Conservation (phyloP, 2,797 vertebrate genomes). For the Valencia hispanica region DNA sequence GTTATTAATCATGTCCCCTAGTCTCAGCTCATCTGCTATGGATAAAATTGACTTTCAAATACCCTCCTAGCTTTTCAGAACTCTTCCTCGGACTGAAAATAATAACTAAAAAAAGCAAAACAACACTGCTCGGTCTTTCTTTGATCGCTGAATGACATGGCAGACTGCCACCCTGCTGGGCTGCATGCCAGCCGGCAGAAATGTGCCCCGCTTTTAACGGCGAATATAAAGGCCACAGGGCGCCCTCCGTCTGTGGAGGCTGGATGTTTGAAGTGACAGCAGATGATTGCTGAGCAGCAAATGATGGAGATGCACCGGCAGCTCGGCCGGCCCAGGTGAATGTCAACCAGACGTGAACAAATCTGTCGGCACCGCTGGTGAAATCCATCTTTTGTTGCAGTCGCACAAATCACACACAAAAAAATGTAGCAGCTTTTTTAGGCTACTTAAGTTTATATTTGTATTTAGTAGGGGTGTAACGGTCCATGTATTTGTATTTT, state of each 20-base stretch:
- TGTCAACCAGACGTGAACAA: background rate
- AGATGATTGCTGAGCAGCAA: conserved; percentile 7
- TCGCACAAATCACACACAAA: background rate
- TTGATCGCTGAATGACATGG: conserved; percentile 31
- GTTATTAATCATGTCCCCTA: conserved; percentile 40
- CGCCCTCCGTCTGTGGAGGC: conserved; percentile 8
- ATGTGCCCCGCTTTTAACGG: conserved; percentile 39
- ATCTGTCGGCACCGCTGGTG: background rate
- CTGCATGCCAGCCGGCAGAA: conserved; percentile 22
- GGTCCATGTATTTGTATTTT: too few relatives aligned
- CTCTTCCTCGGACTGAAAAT: conserved; percentile 32
- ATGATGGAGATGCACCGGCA: conserved; percentile 20
- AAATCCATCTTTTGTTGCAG: background rate
- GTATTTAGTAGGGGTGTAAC: too few relatives aligned
- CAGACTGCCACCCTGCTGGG: conserved; percentile 29
- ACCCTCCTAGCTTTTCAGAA: conserved; percentile 37
- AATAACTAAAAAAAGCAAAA: too few relatives aligned
- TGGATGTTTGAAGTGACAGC: background rate
- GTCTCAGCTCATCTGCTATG: conserved; percentile 32
- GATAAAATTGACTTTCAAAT: conserved; percentile 68
- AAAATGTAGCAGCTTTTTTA: background rate
- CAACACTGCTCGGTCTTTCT: conserved; percentile 5
- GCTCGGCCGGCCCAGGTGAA: conserved; percentile 33
- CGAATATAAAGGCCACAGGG: conserved; percentile 16
- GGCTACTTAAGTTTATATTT: background rate